A percentile compares a stretch with the other conserved stretches of the same genome.
Evolutionary conservation across 2,113 vertebrate species (phyloP).

Genomic region (Hemiscyllium ocellatum): DNA sequence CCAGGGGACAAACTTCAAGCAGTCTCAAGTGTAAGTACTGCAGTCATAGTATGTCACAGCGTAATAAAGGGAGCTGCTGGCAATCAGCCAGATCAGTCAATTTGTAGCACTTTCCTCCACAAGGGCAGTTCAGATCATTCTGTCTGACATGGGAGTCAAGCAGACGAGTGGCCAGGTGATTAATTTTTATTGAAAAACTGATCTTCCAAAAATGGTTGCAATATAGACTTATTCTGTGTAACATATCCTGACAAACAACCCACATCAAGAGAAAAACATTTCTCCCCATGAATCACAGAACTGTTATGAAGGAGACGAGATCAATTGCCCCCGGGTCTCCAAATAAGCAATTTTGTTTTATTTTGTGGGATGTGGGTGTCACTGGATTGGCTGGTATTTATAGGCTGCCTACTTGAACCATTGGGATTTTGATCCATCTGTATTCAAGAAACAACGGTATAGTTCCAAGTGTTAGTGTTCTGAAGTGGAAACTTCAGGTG

Average conservation of each 20-base stretch:
- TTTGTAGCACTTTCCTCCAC: not conserved
- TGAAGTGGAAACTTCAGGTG: no score
- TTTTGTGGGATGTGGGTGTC: no score
- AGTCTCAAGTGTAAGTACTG: not conserved
- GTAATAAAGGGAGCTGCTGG: not conserved
- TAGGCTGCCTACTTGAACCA: no score
- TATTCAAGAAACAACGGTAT: no score
- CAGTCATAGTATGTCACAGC: not conserved
- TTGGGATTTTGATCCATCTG: no score
- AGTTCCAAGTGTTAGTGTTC: no score
- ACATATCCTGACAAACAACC: not conserved
- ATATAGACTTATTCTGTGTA: no score
- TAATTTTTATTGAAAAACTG: not conserved
- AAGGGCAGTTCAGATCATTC: not conserved
- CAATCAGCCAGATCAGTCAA: not conserved
- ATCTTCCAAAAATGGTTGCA: not conserved
- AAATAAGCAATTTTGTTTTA: no score
- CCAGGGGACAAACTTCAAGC: not conserved
- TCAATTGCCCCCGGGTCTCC: no score
- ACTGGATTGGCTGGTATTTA: no score
- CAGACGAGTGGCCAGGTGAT: not conserved
- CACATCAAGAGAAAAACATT: not conserved
- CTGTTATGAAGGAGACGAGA: no score
- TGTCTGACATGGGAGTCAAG: not conserved
- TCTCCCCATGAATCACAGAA: not conserved